These are phyloP conservation scores for Sycophila sp. DNA, from an alignment of 1,140 invertebrate genomes.

Conservation along the genomic window DNA sequence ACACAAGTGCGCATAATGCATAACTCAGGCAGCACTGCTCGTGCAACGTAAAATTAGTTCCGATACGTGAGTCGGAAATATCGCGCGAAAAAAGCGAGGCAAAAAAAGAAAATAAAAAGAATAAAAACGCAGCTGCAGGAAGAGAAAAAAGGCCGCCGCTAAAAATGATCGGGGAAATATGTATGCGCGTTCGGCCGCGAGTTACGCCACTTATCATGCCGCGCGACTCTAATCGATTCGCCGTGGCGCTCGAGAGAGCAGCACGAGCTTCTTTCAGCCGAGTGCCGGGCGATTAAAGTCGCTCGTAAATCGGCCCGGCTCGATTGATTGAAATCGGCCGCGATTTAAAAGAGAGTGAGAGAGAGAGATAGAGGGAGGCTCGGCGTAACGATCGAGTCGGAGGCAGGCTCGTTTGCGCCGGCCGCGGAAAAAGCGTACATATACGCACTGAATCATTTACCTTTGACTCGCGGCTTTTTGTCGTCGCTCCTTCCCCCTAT, in stretches of 20 bases:
- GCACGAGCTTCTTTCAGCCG: not conserved
- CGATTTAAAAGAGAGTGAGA: not conserved
- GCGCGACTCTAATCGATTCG: constrained; percentile 9
- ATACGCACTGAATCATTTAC: not conserved
- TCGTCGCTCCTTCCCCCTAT: no score
- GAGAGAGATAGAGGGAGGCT: not conserved
- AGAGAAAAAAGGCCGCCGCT: no score
- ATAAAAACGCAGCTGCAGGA: no score
- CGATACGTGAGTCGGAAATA: not conserved
- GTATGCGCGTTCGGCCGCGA: not conserved
- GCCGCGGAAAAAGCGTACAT: no score
- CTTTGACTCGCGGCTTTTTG: not conserved
- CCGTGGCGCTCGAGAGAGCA: not conserved
- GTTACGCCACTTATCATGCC: not conserved
- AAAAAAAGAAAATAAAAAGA: no score
- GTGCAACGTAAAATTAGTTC: constrained; percentile 12
- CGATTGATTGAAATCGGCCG: constrained; percentile 25
- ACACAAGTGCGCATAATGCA: constrained; percentile 5
- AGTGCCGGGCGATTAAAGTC: constrained; percentile 6
- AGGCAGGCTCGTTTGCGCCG: not conserved
- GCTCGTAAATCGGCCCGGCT: constrained; percentile 14
- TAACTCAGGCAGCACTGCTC: constrained; percentile 10
- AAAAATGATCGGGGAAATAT: no score
- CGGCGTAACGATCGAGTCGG: no score
- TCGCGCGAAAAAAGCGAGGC: not conserved